Evolutionary conservation across 2,888 invertebrate species (phyloP).

Genomic region (Anthrax anthrax): DNA sequence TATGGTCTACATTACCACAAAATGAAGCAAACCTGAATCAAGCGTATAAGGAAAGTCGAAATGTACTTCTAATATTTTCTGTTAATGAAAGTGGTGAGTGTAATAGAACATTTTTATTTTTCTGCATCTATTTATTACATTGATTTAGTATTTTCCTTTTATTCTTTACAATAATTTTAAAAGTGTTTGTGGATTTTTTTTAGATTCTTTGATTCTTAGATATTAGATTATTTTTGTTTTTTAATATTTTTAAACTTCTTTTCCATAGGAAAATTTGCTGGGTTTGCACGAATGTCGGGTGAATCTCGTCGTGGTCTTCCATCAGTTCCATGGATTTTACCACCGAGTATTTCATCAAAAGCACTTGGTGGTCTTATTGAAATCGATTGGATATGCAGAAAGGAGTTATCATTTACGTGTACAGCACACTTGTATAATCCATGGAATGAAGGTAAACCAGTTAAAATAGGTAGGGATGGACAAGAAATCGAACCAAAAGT

Average conservation of each 20-base stretch:
- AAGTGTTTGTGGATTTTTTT: neutral
- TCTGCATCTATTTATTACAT: too few species aligned
- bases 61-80: conserved; percentile 90
- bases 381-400: conserved; percentile 93
- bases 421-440: conserved; percentile 89
- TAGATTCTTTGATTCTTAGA: neutral
- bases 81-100: conserved; percentile 80
- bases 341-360: conserved; percentile 82
- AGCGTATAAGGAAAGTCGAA: conserved; percentile 82
- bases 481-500: conserved; percentile 95
- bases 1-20: conserved; percentile 95
- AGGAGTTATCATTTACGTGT: conserved; percentile 82
- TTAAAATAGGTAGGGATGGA: conserved; percentile 97
- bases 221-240: neutral
- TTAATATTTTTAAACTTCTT: neutral
- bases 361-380: conserved; percentile 92
- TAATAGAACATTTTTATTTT: neutral
- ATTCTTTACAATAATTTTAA: neutral
- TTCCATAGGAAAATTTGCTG: conserved; percentile 60
- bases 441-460: conserved; percentile 97
- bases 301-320: conserved; percentile 83
- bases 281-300: conserved; percentile 80
- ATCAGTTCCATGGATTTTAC: conserved; percentile 85
- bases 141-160: too few species aligned
- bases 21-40: conserved; percentile 94